These are phyloP conservation scores for Lithobates pipiens DNA, from an alignment of 2,797 vertebrate species.

Conservation along the genomic window DNA sequence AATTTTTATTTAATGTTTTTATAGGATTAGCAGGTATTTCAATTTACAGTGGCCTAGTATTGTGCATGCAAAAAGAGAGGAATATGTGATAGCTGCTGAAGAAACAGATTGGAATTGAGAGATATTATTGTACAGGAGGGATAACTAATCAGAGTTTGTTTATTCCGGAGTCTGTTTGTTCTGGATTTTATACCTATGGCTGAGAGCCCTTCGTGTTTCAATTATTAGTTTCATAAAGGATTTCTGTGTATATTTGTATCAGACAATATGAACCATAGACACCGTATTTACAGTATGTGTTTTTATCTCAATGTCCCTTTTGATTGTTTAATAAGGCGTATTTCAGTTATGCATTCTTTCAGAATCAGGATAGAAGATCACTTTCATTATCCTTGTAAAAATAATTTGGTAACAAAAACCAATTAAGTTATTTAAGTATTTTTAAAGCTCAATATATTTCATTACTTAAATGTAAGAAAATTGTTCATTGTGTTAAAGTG, in stretches of 20 bases:
- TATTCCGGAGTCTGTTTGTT: not conserved
- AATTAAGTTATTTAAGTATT: too few relatives aligned
- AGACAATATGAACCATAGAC: not conserved
- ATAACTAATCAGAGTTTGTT: not conserved
- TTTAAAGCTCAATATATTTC: too few relatives aligned
- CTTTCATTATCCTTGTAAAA: too few relatives aligned
- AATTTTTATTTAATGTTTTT: not conserved
- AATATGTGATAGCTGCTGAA: not conserved
- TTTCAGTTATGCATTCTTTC: not conserved
- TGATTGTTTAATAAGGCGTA: not conserved
- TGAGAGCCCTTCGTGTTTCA: not conserved
- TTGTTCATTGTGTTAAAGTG: too few relatives aligned
- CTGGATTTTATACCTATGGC: not conserved
- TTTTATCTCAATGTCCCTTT: not conserved
- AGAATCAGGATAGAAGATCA: too few relatives aligned
- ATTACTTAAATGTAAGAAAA: too few relatives aligned
- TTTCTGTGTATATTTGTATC: not conserved
- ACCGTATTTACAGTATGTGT: not conserved
- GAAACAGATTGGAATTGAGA: not conserved
- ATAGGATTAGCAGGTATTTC: not conserved
- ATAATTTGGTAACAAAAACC: too few relatives aligned
- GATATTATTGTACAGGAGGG: not conserved
- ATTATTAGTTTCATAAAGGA: not conserved
- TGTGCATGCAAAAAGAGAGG: not conserved
- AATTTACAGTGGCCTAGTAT: not conserved